Conservation (phyloP, 2,797 vertebrate genomes). For the Ctenopoma kingsleyae region DNA sequence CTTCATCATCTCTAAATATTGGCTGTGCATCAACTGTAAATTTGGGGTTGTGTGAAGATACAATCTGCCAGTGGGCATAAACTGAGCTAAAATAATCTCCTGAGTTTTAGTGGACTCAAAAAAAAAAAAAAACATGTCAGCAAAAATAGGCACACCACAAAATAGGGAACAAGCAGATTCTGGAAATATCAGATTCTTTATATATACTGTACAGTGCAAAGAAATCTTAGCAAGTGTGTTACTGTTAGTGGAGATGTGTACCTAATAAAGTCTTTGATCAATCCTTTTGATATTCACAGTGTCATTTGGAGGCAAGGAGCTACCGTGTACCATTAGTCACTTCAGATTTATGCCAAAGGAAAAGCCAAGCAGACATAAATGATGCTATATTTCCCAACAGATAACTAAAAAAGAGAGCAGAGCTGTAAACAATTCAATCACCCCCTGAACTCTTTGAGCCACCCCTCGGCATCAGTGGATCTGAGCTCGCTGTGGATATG, state of each 20-base stretch:
- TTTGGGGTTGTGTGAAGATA: slow-evolving; percentile 42
- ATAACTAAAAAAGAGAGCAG: slow-evolving; percentile 62
- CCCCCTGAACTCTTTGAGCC: slow-evolving; percentile 69
- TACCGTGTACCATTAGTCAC: slow-evolving; percentile 64
- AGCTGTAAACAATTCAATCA: slow-evolving; percentile 80
- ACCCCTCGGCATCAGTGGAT: slow-evolving; percentile 66
- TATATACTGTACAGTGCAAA: slow-evolving; percentile 38
- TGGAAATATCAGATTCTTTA: slow-evolving; percentile 61
- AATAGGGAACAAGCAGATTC: slow-evolving; percentile 12
- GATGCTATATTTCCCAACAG: slow-evolving; percentile 67
- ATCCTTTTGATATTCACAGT: slow-evolving; percentile 71
- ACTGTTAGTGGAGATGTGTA: slow-evolving; percentile 32
- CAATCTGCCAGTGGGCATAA: slow-evolving; percentile 48
- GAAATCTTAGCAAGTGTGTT: slow-evolving; percentile 27
- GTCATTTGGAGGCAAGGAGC: slow-evolving; percentile 58
- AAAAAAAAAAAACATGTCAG: slow-evolving; percentile 51
- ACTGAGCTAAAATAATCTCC: slow-evolving; percentile 38
- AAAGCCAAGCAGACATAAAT: slow-evolving; percentile 68
- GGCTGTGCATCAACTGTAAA: slow-evolving; percentile 38
- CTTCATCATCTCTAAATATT: slow-evolving; percentile 47
- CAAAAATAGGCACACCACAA: slow-evolving; percentile 26
- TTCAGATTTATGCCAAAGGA: slow-evolving; percentile 70
- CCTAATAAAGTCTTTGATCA: slow-evolving; percentile 75
- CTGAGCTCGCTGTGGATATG: slow-evolving; percentile 58
- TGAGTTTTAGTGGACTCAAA: slow-evolving; percentile 24